Evolutionary conservation across 2,888 invertebrate genomes (phyloP).

Genomic region (Netelia melanura): DNA sequence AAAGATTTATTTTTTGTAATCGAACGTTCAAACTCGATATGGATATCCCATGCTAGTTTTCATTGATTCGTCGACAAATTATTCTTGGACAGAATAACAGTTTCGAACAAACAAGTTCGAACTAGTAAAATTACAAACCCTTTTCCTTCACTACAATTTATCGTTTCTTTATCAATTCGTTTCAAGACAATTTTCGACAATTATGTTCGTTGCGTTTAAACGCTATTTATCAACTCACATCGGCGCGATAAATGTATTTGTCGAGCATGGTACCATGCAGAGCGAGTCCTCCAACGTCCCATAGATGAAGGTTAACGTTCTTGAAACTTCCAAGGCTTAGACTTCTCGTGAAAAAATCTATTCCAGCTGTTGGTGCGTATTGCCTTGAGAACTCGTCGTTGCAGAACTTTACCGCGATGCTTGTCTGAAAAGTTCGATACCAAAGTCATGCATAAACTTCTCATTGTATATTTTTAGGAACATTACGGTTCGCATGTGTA

Average conservation of each 20-base stretch:
- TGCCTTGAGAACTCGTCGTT: constrained; percentile 88
- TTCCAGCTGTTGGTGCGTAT: constrained; percentile 89
- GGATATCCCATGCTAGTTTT: too few species aligned
- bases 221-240: constrained; percentile 86
- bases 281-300: constrained; percentile 94
- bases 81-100: too few species aligned
- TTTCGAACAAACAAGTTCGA: too few species aligned
- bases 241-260: constrained; percentile 89
- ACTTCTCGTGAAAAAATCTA: constrained; percentile 90
- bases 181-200: too few species aligned
- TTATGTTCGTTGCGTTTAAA: neutral
- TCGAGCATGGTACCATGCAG: constrained; percentile 92
- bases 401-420: constrained; percentile 88
- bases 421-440: constrained; percentile 85
- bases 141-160: too few species aligned
- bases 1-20: constrained; percentile 3
- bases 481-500: neutral
- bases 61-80: too few species aligned
- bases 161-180: too few species aligned
- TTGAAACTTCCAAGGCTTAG: constrained; percentile 86
- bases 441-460: constrained; percentile 50
- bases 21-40: too few species aligned
- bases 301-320: constrained; percentile 90
- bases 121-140: too few species aligned
- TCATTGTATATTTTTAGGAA: constrained; percentile 31